Conservation (phyloP, 2,888 invertebrate genomes). For the Eupithecia dodoneata region DNA sequence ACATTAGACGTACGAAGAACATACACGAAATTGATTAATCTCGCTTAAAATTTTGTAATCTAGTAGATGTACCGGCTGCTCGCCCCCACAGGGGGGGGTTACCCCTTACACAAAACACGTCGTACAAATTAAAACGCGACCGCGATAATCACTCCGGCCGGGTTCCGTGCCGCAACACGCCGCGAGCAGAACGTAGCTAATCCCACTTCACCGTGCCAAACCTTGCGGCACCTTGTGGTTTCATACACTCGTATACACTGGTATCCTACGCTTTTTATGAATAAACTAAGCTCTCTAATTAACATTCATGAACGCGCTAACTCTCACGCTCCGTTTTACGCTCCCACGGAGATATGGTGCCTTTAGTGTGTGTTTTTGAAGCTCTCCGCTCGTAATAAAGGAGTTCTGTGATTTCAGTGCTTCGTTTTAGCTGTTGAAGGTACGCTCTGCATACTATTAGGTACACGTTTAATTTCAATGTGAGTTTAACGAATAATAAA, state of each 20-base stretch:
- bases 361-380: slow-evolving; percentile 12
- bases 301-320: slow-evolving; percentile 26
- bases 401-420: slow-evolving; percentile 7
- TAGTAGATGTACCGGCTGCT: slow-evolving; percentile 42
- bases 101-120: slow-evolving; percentile 64
- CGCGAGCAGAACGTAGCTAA: slow-evolving; percentile 46
- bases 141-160: slow-evolving; percentile 67
- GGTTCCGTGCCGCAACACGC: slow-evolving; percentile 57
- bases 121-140: slow-evolving; percentile 79
- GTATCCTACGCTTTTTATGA: slow-evolving; percentile 23
- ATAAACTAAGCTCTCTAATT: slow-evolving; percentile 26
- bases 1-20: slow-evolving; percentile 30
- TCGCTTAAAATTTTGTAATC: slow-evolving; percentile 44
- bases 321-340: slow-evolving; percentile 21
- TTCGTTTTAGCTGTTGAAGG: slow-evolving; percentile 1
- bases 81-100: slow-evolving; percentile 39
- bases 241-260: slow-evolving; percentile 14
- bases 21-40: slow-evolving; percentile 41
- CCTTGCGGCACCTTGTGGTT: slow-evolving; percentile 55
- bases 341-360: slow-evolving; percentile 19
- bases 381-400: slow-evolving; percentile 6
- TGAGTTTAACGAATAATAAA: neutral
- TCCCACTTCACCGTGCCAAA: slow-evolving; percentile 42
- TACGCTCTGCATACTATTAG: neutral
- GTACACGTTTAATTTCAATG: neutral